These are phyloP conservation scores for Peromyscus leucopus DNA, from an alignment of 2,113 vertebrate species.

Conservation along the genomic window DNA sequence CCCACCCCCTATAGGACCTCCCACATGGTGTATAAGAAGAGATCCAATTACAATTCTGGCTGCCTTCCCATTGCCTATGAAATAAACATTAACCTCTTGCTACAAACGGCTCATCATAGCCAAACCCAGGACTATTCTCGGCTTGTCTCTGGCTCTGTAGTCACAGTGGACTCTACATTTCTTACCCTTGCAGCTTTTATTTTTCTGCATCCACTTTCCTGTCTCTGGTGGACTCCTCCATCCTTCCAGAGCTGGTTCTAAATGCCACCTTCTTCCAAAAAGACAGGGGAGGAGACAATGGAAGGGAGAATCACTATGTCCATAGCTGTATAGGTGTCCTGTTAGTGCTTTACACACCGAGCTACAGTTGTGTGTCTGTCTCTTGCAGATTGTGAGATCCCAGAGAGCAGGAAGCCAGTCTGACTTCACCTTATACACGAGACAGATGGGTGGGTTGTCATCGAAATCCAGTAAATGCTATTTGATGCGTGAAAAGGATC, in stretches of 20 bases:
- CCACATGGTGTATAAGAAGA: neutral
- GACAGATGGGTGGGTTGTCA: neutral
- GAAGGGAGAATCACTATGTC: neutral
- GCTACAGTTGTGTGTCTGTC: neutral
- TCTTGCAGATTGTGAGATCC: neutral
- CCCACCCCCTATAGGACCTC: neutral
- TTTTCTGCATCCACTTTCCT: neutral
- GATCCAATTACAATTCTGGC: neutral
- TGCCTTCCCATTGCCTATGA: neutral
- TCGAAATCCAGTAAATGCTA: neutral
- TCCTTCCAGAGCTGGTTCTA: neutral
- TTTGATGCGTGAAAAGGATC: neutral
- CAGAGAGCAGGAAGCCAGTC: neutral
- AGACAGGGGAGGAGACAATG: neutral
- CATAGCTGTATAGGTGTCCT: neutral
- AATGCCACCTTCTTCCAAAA: neutral
- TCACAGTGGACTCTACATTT: neutral
- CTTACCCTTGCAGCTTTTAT: neutral
- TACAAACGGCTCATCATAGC: neutral
- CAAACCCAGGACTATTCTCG: neutral
- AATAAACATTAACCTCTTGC: neutral
- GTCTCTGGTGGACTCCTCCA: neutral
- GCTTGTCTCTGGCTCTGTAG: neutral
- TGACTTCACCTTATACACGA: neutral
- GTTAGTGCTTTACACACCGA: neutral